Evolutionary conservation across 92 coral and sea anemone species (phyloP), one percentile per base, ranked within the genome.

Genomic region (Zoanthus sociatus): DNA sequence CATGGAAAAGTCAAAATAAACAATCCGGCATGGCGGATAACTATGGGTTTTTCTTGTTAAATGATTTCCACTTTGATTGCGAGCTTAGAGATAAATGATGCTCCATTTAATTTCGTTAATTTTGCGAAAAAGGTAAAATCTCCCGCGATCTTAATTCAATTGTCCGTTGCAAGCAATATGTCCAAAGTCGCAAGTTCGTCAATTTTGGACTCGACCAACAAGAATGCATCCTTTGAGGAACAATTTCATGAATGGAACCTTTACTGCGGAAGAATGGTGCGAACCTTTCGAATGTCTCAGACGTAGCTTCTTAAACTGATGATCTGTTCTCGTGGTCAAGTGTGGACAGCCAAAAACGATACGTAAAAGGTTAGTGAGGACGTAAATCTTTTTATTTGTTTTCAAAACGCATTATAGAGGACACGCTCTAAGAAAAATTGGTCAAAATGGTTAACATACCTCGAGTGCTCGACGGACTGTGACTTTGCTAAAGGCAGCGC

Each of bases 391-490:
- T 37, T 37, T 37, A 37, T 37, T 37, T 37, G 42, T 37, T 37
- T 37, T 37, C 1, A 37, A 37, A 4, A 37, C 42, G 4, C 42
- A 37, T 37, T 37, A 37, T 54, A 54, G 11, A 3, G 11, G 13
- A 54, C 60, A 54, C 3, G 16, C 3, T 0, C 70, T 64, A 20
- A 20, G 14, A 47, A 10, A 4, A 2, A 11, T 31, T 0, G 17
- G 37, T 12, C 5, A 14, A 37, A 3, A 69, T n/a, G 15, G 9
- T 33, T 11, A 26, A 66, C 85, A 81, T 63, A 81, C 85, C 85
- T 81, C 85, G 7, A 50, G 9, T 16, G 61, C 21, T 30, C 85
- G 85, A 48, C 85, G 85, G 74, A 63, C 85, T 81, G 85, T 81
- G 9, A 81, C 85, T 66, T 70, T 66, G 21, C 58, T 66, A 55